phyloP scores from a whole-genome alignment of 35 echinoderm and acorn worm species.

The Eucidaris tribuloides region DNA sequence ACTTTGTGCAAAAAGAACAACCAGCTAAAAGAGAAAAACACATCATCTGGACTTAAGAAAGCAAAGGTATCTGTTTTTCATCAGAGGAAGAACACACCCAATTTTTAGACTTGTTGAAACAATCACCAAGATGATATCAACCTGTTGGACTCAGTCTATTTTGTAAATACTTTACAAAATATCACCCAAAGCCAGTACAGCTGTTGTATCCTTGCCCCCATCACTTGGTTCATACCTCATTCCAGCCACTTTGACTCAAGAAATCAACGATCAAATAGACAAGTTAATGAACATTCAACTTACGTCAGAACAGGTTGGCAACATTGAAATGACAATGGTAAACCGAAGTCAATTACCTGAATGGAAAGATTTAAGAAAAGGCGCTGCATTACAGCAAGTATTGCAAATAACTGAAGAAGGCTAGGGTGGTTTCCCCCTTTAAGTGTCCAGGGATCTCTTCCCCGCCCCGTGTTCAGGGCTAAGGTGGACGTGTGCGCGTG shows the following conservation, averaged over 20 bases:
- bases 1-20: slow-evolving; percentile 25
- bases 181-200: background rate
- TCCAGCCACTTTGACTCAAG: background rate
- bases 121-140: background rate
- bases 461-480: too few species aligned
- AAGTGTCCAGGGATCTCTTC: too few species aligned
- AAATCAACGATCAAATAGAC: background rate
- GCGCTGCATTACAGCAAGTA: background rate
- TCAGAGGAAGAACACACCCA: background rate
- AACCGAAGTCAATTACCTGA: background rate
- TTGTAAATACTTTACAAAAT: background rate
- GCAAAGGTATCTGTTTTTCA: background rate
- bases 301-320: background rate
- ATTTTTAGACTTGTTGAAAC: background rate
- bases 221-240: background rate
- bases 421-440: too few species aligned
- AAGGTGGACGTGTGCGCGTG: too few species aligned
- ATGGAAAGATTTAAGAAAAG: slow-evolving; percentile 1
- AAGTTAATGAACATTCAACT: background rate
- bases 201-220: background rate
- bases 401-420: background rate
- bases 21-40: background rate
- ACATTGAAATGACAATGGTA: background rate
- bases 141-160: background rate
- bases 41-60: background rate